phyloP scores from a whole-genome alignment of 2,888 invertebrate genomes.

The Cordilura impudica region DNA sequence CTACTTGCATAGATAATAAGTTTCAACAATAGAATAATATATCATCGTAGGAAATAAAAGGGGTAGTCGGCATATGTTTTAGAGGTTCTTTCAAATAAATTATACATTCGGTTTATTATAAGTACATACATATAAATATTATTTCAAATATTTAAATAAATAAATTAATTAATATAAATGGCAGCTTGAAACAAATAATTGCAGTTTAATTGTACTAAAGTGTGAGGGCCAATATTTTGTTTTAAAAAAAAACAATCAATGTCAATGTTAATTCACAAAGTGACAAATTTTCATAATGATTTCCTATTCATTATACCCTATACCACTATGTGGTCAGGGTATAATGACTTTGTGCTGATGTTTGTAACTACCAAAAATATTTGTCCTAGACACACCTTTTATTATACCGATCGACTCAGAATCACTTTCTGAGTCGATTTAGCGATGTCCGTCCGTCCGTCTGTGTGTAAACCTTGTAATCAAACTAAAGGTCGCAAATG shows the following conservation, averaged over 20 bases:
- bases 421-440: too few species aligned
- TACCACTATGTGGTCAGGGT: too few species aligned
- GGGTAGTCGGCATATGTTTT: slow-evolving; percentile 75
- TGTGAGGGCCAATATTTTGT: not conserved
- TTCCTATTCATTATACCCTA: too few species aligned
- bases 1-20: not conserved
- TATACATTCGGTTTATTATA: not conserved
- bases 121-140: slow-evolving; percentile 23
- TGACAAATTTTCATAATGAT: not conserved
- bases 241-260: slow-evolving; percentile 7
- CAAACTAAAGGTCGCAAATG: too few species aligned
- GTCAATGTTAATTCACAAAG: slow-evolving; percentile 11
- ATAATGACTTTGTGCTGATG: too few species aligned
- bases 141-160: slow-evolving; percentile 15
- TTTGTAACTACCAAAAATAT: too few species aligned
- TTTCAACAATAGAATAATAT: not conserved
- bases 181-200: slow-evolving; percentile 23
- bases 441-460: too few species aligned
- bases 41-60: slow-evolving; percentile 35
- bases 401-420: too few species aligned
- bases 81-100: slow-evolving; percentile 58
- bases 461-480: too few species aligned
- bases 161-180: slow-evolving; percentile 38
- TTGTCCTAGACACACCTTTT: too few species aligned
- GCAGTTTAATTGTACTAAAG: not conserved